Evolutionary conservation across 2,888 invertebrate genomes (phyloP).

Genomic region (Drymonia ruficornis): DNA sequence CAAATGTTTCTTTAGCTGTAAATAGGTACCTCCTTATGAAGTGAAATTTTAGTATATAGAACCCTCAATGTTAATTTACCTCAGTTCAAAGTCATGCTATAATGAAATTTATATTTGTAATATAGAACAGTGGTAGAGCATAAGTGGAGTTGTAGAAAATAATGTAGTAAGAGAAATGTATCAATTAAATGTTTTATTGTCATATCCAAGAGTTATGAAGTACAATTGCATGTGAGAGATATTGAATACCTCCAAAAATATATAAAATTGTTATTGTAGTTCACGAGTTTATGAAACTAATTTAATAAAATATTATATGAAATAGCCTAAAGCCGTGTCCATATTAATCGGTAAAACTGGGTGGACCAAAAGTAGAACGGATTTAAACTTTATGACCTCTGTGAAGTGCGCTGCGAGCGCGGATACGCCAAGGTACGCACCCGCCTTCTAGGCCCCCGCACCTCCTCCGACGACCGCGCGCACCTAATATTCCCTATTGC

Average conservation of each 20-base stretch:
- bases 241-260: constrained; percentile 45
- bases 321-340: constrained; percentile 16
- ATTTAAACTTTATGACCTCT: no score
- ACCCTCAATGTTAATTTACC: constrained; percentile 9
- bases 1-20: constrained; percentile 14
- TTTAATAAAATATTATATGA: constrained; percentile 17
- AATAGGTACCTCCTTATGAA: constrained; percentile 3
- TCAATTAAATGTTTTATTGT: constrained; percentile 25
- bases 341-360: constrained; percentile 9
- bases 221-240: constrained; percentile 48
- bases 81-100: constrained; percentile 14
- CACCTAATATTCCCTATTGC: no score
- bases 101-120: constrained; percentile 13
- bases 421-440: no score
- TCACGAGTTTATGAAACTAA: constrained; percentile 29
- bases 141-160: constrained; percentile 15
- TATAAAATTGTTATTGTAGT: constrained; percentile 36
- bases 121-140: constrained; percentile 13
- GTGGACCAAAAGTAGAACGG: no score
- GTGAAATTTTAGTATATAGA: neutral
- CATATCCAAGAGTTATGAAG: constrained; percentile 38
- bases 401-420: no score
- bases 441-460: no score
- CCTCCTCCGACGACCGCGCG: no score
- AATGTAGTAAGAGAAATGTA: constrained; percentile 22